Conservation (phyloP, 1,140 invertebrate genomes). For the Manduca sexta region DNA sequence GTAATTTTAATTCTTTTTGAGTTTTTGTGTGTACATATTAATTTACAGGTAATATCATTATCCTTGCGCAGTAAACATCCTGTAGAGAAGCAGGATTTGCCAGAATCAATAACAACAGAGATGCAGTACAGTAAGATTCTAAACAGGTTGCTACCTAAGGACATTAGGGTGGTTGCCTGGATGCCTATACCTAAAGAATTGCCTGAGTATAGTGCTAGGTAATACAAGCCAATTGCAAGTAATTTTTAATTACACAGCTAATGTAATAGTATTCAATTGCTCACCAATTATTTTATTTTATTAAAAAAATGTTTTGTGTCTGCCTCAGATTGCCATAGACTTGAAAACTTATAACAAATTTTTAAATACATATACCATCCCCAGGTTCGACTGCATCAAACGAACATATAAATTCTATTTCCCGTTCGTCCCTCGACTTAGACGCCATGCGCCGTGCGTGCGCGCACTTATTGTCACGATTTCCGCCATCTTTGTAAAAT, state of each 20-base stretch:
- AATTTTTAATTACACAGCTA: too few relatives aligned
- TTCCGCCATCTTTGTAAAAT: slow-evolving; percentile 99
- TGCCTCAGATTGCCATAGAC: too few relatives aligned
- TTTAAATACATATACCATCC: not conserved
- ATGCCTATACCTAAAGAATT: slow-evolving; percentile 77
- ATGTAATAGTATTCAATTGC: too few relatives aligned
- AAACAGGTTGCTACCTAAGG: slow-evolving; percentile 90
- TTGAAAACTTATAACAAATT: too few relatives aligned
- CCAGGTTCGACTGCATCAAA: slow-evolving; percentile 86
- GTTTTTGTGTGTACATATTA: not conserved
- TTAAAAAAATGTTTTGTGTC: too few relatives aligned
- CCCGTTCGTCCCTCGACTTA: slow-evolving; percentile 87
- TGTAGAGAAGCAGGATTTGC: slow-evolving; percentile 58
- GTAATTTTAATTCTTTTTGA: not conserved
- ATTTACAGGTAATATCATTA: slow-evolving; percentile 85
- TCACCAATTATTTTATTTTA: too few relatives aligned
- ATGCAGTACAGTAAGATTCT: slow-evolving; percentile 91
- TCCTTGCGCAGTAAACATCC: slow-evolving; percentile 84
- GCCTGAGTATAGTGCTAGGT: slow-evolving; percentile 70
- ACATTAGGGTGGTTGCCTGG: slow-evolving; percentile 93
- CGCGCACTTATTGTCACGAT: slow-evolving; percentile 87
- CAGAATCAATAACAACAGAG: slow-evolving; percentile 77
- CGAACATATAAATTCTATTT: slow-evolving; percentile 97
- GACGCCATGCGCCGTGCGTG: slow-evolving; percentile 85
- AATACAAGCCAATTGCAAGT: not conserved